Evolutionary conservation across 2,797 vertebrate genomes (phyloP).

Genomic region (Furcifer pardalis): DNA sequence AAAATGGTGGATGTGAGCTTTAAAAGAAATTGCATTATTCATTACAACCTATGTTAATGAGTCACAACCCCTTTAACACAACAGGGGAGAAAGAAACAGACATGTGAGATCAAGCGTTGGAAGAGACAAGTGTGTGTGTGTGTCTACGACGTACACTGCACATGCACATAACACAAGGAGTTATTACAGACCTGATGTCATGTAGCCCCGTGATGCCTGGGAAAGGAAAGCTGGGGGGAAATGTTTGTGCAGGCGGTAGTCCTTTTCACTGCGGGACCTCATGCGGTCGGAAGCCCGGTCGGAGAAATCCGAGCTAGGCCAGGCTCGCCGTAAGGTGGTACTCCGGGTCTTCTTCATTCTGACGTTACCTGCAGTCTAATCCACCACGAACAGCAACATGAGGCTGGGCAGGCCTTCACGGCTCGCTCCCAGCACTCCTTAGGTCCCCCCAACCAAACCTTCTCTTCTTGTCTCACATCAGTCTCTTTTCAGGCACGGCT

Average conservation of each 20-base stretch:
- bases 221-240: slow-evolving; percentile 87
- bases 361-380: slow-evolving; percentile 84
- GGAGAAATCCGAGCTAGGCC: slow-evolving; percentile 95
- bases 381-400: slow-evolving; percentile 75
- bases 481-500: slow-evolving; percentile 64
- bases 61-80: slow-evolving; percentile 29
- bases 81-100: slow-evolving; percentile 17
- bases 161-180: slow-evolving; percentile 18
- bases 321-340: slow-evolving; percentile 92
- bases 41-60: slow-evolving; percentile 50
- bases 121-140: slow-evolving; percentile 15
- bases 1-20: slow-evolving; percentile 82
- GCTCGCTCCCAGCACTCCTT: slow-evolving; percentile 37
- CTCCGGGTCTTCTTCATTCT: slow-evolving; percentile 98
- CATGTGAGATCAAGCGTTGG: slow-evolving; percentile 28
- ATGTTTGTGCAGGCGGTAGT: slow-evolving; percentile 94
- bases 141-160: not conserved
- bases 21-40: slow-evolving; percentile 63
- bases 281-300: slow-evolving; percentile 89
- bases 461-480: slow-evolving; percentile 37
- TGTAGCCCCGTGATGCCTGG: slow-evolving; percentile 86
- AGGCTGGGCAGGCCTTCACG: slow-evolving; percentile 56
- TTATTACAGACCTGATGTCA: slow-evolving; percentile 87
- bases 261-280: slow-evolving; percentile 96
- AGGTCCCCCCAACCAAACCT: no score